Evolutionary conservation across 2,113 vertebrate species (phyloP), one percentile per base, ranked within the genome.

Genomic region (Pedetes capensis): DNA sequence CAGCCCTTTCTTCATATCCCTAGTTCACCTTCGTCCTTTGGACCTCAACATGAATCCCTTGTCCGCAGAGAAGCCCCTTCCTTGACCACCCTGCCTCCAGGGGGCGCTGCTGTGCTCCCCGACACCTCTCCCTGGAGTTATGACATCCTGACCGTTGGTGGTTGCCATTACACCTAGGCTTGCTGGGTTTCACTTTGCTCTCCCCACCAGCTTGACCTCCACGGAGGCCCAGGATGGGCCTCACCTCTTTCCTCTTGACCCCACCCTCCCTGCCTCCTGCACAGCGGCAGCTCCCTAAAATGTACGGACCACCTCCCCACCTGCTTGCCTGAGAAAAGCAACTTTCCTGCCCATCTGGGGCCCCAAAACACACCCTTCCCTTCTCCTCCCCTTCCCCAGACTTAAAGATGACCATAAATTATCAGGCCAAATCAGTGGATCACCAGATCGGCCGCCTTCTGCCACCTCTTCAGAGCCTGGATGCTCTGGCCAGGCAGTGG

Each of bases 41-140:
- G 20, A 57, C 23, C 27, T 78, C 53, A 8, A 3, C 12, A 2
- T 68, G 39, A 53, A 44, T 51, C 9, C 42, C 11, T 16, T 61
- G 44, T 75, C 57, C 47, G n/a, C 44, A 13, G 37, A 63, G 22
- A 12, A 42, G 18, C 22, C 39, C 64, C 13, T 47, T 57, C 49
- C 37, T 44, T 25, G 34, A 87, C 16, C 23, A 32, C 44, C 18
- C 7, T 55, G 20, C 42, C 0, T 5, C 11, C 16, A 32, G 44
- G 2, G 3, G 32, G 17, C n/a, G 27, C 55, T 18, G 39, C 18
- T n/a, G 42, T 7, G 9, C 10, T 22, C 16, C 44, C 49, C 74
- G 8, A 1, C 5, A 12, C 29, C 75, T 17, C n/a, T 68, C 66
- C 20, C 8, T 18, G 12, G 44, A 0, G 0, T 29, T 17, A 0